Conservation (phyloP, 2,888 invertebrate genomes). For the Chymomyza fuscimana region DNA sequence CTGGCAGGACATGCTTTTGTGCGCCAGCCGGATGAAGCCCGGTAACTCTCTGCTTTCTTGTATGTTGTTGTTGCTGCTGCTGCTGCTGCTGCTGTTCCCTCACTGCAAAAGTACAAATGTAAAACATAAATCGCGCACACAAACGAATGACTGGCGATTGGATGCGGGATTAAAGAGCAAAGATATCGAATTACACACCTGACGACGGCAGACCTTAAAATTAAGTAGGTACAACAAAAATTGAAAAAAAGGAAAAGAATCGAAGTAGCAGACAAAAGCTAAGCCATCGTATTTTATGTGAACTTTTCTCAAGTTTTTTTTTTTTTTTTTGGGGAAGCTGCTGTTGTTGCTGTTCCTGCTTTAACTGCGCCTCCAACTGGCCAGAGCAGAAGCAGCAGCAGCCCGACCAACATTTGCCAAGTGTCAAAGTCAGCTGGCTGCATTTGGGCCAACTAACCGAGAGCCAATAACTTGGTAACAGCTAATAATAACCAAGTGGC, state of each 20-base stretch:
- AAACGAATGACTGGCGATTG: constrained; percentile 70
- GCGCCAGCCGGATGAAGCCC: constrained; percentile 36
- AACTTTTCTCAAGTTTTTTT: constrained; percentile 59
- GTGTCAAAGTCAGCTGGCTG: constrained; percentile 64
- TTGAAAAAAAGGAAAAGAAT: not conserved
- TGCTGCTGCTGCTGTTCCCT: not conserved
- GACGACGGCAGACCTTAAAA: constrained; percentile 49
- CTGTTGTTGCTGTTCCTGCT: constrained; percentile 11
- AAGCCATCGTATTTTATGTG: constrained; percentile 71
- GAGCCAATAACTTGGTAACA: not conserved
- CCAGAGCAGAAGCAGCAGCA: constrained; percentile 6
- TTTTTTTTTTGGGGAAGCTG: constrained; percentile 20
- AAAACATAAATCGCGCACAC: constrained; percentile 72
- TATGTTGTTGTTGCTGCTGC: not conserved
- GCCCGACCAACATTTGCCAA: constrained; percentile 50
- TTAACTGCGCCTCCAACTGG: not conserved
- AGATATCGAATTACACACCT: constrained; percentile 79
- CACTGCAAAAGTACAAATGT: constrained; percentile 63
- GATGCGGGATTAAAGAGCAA: constrained; percentile 73
- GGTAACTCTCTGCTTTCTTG: not conserved
- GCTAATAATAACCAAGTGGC: constrained; percentile 11
- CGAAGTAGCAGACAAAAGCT: constrained; percentile 62
- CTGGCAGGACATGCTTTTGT: constrained; percentile 10
- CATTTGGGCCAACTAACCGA: not conserved
- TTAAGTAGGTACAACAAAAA: constrained; percentile 16